Conservation (phyloP, 2,888 invertebrate genomes). For the Mythimna loreyi region DNA sequence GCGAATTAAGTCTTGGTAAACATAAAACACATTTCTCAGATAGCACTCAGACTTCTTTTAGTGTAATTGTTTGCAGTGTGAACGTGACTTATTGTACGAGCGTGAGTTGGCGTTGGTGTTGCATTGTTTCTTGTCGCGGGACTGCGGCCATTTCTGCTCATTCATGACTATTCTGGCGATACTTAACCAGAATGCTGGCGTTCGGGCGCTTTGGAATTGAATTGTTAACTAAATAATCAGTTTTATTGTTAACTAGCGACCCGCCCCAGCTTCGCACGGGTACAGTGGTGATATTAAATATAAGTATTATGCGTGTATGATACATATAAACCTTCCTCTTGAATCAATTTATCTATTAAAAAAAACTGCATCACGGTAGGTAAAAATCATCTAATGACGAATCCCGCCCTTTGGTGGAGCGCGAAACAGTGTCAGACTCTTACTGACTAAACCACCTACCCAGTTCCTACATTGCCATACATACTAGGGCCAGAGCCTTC, state of each 20-base stretch:
- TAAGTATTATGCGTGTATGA: too few species aligned
- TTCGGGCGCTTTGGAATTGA: conserved; percentile 40
- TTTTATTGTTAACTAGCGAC: background rate
- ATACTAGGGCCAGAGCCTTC: too few species aligned
- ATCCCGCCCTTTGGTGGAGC: too few species aligned
- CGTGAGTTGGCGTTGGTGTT: conserved; percentile 63
- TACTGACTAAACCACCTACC: too few species aligned
- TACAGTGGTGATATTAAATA: too few species aligned
- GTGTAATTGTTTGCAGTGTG: conserved; percentile 42
- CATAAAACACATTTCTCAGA: conserved; percentile 8
- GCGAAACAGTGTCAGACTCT: too few species aligned
- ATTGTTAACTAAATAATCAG: conserved; percentile 33
- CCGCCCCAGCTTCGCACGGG: too few species aligned
- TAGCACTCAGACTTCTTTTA: conserved; percentile 7
- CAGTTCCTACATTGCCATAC: too few species aligned
- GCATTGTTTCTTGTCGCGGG: conserved; percentile 62
- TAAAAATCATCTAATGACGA: too few species aligned
- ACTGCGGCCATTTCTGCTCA: conserved; percentile 68
- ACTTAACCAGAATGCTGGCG: conserved; percentile 30
- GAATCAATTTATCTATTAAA: too few species aligned
- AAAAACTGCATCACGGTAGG: too few species aligned
- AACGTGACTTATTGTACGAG: conserved; percentile 44
- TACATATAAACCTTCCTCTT: too few species aligned
- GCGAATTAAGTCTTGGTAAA: background rate
- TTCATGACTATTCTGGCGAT: conserved; percentile 64